These are phyloP conservation scores for Pantherophis vulpinus DNA, from an alignment of 2,797 vertebrate genomes.

Conservation along the genomic window DNA sequence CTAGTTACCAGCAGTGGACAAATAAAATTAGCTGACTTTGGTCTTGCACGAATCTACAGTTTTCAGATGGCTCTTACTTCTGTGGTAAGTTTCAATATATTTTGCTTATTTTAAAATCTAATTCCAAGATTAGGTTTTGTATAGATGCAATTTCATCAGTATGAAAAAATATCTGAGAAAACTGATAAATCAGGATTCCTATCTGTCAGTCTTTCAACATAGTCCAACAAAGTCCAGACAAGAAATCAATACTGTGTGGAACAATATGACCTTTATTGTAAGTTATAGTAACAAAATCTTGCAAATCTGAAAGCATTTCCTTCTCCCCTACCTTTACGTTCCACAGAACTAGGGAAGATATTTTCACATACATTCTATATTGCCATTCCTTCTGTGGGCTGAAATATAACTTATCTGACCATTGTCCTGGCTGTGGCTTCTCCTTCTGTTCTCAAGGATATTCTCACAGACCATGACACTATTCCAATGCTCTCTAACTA, in stretches of 20 bases:
- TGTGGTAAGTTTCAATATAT: slow-evolving; percentile 82
- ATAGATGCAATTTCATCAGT: background rate
- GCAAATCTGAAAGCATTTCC: background rate
- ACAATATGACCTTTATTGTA: background rate
- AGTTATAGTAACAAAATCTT: background rate
- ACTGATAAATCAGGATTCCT: background rate
- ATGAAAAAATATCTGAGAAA: background rate
- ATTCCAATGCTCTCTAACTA: background rate
- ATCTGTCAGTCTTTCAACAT: background rate
- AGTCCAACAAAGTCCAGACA: background rate
- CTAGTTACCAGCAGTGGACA: slow-evolving; percentile 95
- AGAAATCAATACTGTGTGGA: background rate
- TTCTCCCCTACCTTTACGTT: background rate
- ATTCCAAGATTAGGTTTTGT: background rate
- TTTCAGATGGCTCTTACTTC: slow-evolving; percentile 99
- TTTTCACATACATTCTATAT: background rate
- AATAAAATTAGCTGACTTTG: slow-evolving; percentile 97
- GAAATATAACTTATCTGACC: background rate
- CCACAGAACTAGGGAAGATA: background rate
- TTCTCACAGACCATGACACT: background rate
- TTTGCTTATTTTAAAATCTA: slow-evolving; percentile 22
- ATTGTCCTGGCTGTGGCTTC: background rate
- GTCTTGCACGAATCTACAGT: slow-evolving; percentile 97
- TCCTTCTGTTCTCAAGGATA: background rate
- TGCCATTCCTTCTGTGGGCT: background rate